Evolutionary conservation across 2,888 invertebrate species (phyloP), one percentile per base, ranked within the genome.

Genomic region (Eilema caniola): DNA sequence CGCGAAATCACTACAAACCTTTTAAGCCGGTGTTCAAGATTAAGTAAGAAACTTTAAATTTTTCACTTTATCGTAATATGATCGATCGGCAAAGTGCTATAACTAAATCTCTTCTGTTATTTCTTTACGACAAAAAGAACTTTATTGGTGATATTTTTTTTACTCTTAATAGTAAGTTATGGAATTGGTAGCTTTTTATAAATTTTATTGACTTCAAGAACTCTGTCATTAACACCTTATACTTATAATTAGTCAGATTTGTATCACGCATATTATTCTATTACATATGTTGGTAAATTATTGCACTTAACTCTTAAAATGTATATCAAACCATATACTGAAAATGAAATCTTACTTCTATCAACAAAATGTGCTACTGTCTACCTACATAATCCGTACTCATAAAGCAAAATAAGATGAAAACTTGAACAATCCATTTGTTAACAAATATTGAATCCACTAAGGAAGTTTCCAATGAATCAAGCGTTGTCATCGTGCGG

Each of bases 1-100:
- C 57, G 74, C 73, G 69, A 77, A 83, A 82, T 81, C 79, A 80
- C 81, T 83, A 76, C 75, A 73, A 83, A 78, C 83, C 78, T 83
- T 81, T 83, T 81, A 83, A 83, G 75, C 79, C 64, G 66, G 33
- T 73, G 67, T 75, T 77, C 72, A 60, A 79, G 81, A 82, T 82
- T 73, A 77, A 81, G 66, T 72, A 67, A 62, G 28, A 71, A 72
- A 73, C 73, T 78, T 82, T 76, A 63, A 63, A 68, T 71, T 78
- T 70, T 70, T 70, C 76, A 72, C 63, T 78, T 78, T 78, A 82
- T 82, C 74, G 74, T 76, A 80, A 80, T 81, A 73, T 72, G 71
- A 82, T 80, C 72, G 73, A 64, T 71, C 59, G 37, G 69, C 70
- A 73, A 71, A 20, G 65, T 72, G 60, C 63, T 72, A 24, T 57